Evolutionary conservation across 2,113 vertebrate species (phyloP).

Genomic region (Leucosticte australis): DNA sequence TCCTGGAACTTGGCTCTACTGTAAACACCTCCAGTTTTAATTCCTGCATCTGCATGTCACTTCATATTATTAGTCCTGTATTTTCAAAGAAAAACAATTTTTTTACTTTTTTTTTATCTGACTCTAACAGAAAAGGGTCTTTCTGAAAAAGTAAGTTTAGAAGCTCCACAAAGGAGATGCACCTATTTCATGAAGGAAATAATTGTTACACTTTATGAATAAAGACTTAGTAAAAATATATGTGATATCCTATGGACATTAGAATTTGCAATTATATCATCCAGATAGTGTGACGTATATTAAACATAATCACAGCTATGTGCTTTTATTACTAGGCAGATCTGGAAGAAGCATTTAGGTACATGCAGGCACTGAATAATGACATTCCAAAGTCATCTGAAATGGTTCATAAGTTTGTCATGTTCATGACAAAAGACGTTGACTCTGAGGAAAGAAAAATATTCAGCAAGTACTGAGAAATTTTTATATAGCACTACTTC

Average conservation of each 20-base stretch:
- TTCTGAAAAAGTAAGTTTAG: not conserved
- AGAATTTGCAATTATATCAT: not conserved
- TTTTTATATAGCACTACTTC: not conserved
- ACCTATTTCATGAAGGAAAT: not conserved
- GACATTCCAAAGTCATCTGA: not conserved
- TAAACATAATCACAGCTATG: not conserved
- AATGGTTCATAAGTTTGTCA: not conserved
- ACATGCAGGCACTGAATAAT: not conserved
- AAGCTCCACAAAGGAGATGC: fast-evolving
- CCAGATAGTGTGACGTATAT: not conserved
- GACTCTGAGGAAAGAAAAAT: not conserved
- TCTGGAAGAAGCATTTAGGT: not conserved
- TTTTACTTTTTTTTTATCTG: not conserved
- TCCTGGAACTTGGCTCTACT: not conserved
- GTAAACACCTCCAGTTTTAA: not conserved
- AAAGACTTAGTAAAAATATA: not conserved
- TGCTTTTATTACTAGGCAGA: not conserved
- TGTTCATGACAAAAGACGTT: not conserved
- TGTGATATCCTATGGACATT: not conserved
- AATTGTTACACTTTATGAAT: not conserved
- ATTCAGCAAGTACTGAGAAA: not conserved
- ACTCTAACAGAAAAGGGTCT: not conserved
- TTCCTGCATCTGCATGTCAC: not conserved
- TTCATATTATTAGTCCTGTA: not conserved
- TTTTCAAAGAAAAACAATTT: not conserved